These are phyloP conservation scores for Coleophora flavipennella DNA, from an alignment of 2,888 invertebrate species.

Conservation along the genomic window DNA sequence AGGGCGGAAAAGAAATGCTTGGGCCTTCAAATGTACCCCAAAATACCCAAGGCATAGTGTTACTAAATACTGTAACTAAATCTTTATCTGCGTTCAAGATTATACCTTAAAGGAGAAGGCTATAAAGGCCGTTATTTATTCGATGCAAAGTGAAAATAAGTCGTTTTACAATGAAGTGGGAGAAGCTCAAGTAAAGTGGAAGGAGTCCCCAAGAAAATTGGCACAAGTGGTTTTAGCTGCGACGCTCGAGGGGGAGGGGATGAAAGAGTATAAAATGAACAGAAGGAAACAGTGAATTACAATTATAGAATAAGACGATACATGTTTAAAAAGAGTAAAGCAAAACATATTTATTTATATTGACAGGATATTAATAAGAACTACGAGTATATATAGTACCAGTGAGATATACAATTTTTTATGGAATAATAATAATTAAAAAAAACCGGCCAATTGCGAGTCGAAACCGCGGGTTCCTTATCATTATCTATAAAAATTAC, in stretches of 20 bases:
- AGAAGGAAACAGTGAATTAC: no score
- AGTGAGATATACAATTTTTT: no score
- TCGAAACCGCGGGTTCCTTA: no score
- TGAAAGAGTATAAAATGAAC: constrained; percentile 6
- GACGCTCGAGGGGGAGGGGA: constrained; percentile 39
- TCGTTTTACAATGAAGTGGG: constrained; percentile 32
- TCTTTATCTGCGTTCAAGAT: constrained; percentile 22
- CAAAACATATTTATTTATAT: no score
- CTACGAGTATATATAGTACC: no score
- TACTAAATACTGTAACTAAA: constrained; percentile 16
- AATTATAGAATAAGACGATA: no score
- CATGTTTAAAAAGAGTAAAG: no score
- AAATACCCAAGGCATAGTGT: constrained; percentile 24
- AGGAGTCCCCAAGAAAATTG: constrained; percentile 69
- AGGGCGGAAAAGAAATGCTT: constrained; percentile 53
- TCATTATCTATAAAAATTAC: no score
- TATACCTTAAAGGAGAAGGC: constrained; percentile 26
- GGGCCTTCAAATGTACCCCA: constrained; percentile 56
- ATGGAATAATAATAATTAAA: no score
- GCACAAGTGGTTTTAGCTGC: constrained; percentile 71
- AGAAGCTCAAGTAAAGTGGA: constrained; percentile 66
- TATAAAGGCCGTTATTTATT: constrained; percentile 33
- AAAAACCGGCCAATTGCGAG: no score
- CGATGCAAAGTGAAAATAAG: constrained; percentile 31
- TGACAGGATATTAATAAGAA: no score